These are phyloP conservation scores for Desoria tigrina DNA, from an alignment of 2,888 invertebrate genomes.

Conservation along the genomic window DNA sequence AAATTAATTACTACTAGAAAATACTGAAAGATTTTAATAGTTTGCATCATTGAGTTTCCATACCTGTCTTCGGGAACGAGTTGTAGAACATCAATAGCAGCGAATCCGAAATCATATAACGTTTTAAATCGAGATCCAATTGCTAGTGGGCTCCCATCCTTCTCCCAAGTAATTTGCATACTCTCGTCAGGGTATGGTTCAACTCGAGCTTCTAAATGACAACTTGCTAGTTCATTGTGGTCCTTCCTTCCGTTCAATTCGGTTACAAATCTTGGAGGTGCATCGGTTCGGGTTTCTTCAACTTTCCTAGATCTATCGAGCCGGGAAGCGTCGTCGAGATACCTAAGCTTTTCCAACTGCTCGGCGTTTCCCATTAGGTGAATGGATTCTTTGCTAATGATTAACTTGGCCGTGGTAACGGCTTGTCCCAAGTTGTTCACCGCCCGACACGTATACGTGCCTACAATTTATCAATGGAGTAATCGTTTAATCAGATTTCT, in stretches of 20 bases:
- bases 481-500: no score
- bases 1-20: no score
- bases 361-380: slow-evolving; percentile 67
- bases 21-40: not conserved
- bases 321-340: slow-evolving; percentile 77
- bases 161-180: slow-evolving; percentile 89
- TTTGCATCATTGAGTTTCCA: slow-evolving; percentile 58
- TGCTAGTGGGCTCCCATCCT: slow-evolving; percentile 84
- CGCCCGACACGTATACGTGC: slow-evolving; percentile 89
- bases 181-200: slow-evolving; percentile 88
- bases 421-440: slow-evolving; percentile 92
- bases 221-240: slow-evolving; percentile 67
- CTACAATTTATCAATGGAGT: not conserved
- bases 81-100: slow-evolving; percentile 89
- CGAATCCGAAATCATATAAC: slow-evolving; percentile 94
- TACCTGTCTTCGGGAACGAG: slow-evolving; percentile 81
- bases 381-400: slow-evolving; percentile 60
- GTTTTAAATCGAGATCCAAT: slow-evolving; percentile 84
- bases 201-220: slow-evolving; percentile 82
- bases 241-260: slow-evolving; percentile 83
- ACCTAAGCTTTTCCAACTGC: slow-evolving; percentile 80
- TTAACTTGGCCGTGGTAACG: slow-evolving; percentile 86
- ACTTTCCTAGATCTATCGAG: slow-evolving; percentile 80
- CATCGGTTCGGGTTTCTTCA: slow-evolving; percentile 72
- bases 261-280: slow-evolving; percentile 81